Conservation (phyloP, 1,140 invertebrate genomes). For the Aphelenchoides fujianensis region DNA sequence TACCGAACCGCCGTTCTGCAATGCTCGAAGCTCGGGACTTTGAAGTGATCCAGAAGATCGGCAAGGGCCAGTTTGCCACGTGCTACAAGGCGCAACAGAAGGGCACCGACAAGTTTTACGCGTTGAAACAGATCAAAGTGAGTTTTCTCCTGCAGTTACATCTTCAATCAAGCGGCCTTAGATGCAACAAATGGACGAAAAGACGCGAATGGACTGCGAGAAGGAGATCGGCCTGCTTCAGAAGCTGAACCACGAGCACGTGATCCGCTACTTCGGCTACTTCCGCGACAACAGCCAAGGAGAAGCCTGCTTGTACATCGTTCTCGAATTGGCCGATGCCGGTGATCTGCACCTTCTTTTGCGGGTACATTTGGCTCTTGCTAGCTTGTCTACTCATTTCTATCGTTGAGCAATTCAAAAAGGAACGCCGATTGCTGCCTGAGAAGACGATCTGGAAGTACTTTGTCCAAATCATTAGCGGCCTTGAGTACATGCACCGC, state of each 20-base stretch:
- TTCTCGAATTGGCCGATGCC: constrained; percentile 76
- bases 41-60: too few relatives aligned
- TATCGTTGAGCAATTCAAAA: constrained; percentile 68
- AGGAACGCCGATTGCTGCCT: constrained; percentile 69
- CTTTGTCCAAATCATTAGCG: constrained; percentile 74
- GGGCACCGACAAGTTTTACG: constrained; percentile 65
- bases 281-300: constrained; percentile 63
- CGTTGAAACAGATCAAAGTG: constrained; percentile 71
- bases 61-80: constrained; percentile 70
- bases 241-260: constrained; percentile 76
- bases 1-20: too few relatives aligned
- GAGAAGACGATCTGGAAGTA: constrained; percentile 78
- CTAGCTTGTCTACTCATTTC: constrained; percentile 23
- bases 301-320: constrained; percentile 66
- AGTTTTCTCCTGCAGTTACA: constrained; percentile 24
- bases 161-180: constrained; percentile 68
- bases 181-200: constrained; percentile 72
- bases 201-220: constrained; percentile 71
- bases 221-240: constrained; percentile 73
- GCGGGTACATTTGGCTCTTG: too few relatives aligned
- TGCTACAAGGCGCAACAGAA: constrained; percentile 68
- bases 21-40: too few relatives aligned
- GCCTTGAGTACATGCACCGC: constrained; percentile 72
- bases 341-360: constrained; percentile 74
- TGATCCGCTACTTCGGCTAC: constrained; percentile 74